Evolutionary conservation across 2,888 invertebrate genomes (phyloP).

Genomic region (Chironomus riparius): DNA sequence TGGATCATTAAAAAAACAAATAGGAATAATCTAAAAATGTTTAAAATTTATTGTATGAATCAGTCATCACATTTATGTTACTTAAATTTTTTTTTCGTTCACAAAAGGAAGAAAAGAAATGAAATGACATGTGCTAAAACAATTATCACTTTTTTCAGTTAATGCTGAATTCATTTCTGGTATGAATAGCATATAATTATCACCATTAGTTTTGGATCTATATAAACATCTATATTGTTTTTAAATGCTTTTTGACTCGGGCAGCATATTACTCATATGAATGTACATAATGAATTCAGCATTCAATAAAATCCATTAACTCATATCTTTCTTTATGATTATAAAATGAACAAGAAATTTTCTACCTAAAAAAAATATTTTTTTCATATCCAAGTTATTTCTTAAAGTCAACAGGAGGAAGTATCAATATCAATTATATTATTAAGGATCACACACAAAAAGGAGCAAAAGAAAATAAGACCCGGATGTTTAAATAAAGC

Average conservation of each 20-base stretch:
- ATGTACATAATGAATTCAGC: constrained; percentile 1
- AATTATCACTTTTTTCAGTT: constrained; percentile 19
- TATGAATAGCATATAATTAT: neutral
- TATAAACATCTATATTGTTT: neutral
- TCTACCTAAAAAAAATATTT: too few relatives aligned
- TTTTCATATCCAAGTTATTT: neutral
- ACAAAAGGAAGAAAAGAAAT: neutral
- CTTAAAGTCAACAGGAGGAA: constrained; percentile 8
- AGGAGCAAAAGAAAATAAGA: neutral
- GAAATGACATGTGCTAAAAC: constrained; percentile 19
- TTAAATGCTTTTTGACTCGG: neutral
- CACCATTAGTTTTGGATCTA: neutral
- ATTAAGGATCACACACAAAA: constrained; percentile 6
- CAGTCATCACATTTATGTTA: too few relatives aligned
- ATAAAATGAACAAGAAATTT: neutral
- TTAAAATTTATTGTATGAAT: too few relatives aligned
- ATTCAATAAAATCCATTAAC: constrained; percentile 7
- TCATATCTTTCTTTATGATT: neutral
- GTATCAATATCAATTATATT: constrained; percentile 25
- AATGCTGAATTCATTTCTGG: neutral
- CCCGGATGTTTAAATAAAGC: constrained; percentile 22
- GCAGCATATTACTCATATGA: neutral
- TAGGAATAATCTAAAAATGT: too few relatives aligned
- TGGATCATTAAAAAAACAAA: too few relatives aligned
- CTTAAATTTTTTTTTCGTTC: too few relatives aligned